Evolutionary conservation across 2,113 vertebrate genomes (phyloP).

Genomic region (Platichthys stellatus): DNA sequence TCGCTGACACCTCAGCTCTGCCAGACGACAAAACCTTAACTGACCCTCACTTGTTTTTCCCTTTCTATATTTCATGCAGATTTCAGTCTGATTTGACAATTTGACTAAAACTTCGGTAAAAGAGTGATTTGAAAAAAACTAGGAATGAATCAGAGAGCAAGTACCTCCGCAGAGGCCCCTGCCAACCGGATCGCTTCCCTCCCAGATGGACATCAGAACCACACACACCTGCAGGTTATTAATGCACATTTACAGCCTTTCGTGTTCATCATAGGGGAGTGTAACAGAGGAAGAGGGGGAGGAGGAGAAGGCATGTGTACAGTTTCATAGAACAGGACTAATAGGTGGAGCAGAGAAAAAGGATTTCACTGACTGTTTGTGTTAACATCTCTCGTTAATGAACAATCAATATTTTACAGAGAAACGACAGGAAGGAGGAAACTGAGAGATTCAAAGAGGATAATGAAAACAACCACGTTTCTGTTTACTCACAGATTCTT

Average conservation of each 20-base stretch:
- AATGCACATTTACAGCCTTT: conserved; percentile 43
- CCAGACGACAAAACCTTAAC: conserved; percentile 8
- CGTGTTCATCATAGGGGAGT: conserved; percentile 36
- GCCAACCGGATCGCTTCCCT: conserved; percentile 58
- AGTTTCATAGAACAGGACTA: conserved; percentile 36
- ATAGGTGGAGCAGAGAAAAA: conserved; percentile 37
- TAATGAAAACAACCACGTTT: too few relatives aligned
- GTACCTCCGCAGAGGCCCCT: conserved; percentile 35
- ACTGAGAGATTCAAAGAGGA: too few relatives aligned
- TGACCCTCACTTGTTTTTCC: background rate
- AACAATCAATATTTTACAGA: conserved; percentile 16
- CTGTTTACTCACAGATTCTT: too few relatives aligned
- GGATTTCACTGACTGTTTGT: conserved; percentile 11
- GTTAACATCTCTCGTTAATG: background rate
- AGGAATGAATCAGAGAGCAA: conserved; percentile 32
- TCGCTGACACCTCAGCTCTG: conserved; percentile 12
- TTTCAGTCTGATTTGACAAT: background rate
- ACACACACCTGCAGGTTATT: conserved; percentile 28
- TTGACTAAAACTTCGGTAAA: background rate
- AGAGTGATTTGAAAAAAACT: background rate
- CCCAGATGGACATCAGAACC: conserved; percentile 54
- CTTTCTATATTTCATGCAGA: background rate
- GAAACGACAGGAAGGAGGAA: background rate
- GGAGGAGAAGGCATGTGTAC: conserved; percentile 41
- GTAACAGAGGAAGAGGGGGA: conserved; percentile 9